Conservation (phyloP, 37 sponge, comb jelly and placozoan species). For the Mnemiopsis leidyi region DNA sequence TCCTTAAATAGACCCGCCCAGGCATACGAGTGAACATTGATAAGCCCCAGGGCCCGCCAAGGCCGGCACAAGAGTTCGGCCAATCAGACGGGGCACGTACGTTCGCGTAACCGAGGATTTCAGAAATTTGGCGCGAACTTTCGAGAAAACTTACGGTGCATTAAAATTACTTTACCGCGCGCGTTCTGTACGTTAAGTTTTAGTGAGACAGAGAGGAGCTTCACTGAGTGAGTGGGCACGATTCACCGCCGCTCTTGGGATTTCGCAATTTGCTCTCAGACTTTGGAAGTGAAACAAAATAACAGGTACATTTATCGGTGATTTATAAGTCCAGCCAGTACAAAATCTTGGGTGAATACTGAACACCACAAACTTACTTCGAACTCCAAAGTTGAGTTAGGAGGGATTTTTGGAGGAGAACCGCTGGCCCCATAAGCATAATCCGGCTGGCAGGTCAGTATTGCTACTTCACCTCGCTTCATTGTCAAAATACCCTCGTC, state of each 20-base stretch:
- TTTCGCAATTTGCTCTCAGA: too few relatives aligned
- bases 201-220: neutral
- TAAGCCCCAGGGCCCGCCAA: too few relatives aligned
- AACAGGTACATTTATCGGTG: too few relatives aligned
- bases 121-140: neutral
- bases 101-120: neutral
- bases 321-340: too few relatives aligned
- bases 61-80: neutral
- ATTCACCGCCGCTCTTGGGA: too few relatives aligned
- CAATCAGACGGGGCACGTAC: neutral
- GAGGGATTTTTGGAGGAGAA: conserved; percentile 85
- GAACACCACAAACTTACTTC: conserved; percentile 95
- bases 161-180: neutral
- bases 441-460: conserved; percentile 88
- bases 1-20: neutral
- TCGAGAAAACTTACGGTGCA: neutral
- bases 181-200: neutral
- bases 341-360: too few relatives aligned
- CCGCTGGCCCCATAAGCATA: conserved; percentile 90
- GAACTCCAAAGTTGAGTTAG: conserved; percentile 87
- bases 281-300: too few relatives aligned
- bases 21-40: too few relatives aligned
- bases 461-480: conserved; percentile 79
- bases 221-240: too few relatives aligned
- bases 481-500: conserved; percentile 92